A percentile compares a stretch with the other conserved stretches of the same genome.
These are phyloP conservation scores for Bombus haemorrhoidalis DNA, from an alignment of 1,140 invertebrate genomes.

Conservation along the genomic window DNA sequence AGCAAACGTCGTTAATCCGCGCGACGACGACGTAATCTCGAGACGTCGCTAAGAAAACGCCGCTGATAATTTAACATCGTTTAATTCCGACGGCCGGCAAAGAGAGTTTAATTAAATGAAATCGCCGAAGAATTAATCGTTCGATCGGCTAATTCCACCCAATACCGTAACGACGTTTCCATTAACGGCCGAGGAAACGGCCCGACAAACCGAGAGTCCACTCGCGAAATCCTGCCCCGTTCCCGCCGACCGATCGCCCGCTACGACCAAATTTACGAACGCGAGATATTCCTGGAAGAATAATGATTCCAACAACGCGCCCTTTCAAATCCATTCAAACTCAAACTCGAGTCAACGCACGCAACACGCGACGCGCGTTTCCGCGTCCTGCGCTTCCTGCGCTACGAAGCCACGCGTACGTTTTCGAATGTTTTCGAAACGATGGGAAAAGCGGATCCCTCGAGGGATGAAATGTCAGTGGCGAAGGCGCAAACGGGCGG, in stretches of 20 bases:
- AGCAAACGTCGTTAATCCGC: conserved; percentile 27
- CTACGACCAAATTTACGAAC: conserved; percentile 68
- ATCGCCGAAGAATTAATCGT: conserved; percentile 57
- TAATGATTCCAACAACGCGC: conserved; percentile 79
- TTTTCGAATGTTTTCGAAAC: no score
- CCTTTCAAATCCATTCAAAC: no score
- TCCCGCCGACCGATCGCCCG: background rate
- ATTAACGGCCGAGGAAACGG: conserved; percentile 4
- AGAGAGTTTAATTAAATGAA: conserved; percentile 56
- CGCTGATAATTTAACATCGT: conserved; percentile 46
- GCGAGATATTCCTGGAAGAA: conserved; percentile 77
- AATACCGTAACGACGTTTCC: conserved; percentile 48
- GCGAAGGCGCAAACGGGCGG: no score
- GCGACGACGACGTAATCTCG: conserved; percentile 31
- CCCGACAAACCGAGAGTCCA: no score
- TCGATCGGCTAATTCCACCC: conserved; percentile 40
- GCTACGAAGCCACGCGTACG: no score
- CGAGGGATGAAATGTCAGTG: no score
- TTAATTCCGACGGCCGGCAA: conserved; percentile 29
- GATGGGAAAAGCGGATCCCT: no score
- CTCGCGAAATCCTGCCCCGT: no score
- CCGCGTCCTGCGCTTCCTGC: no score
- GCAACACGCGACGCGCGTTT: no score
- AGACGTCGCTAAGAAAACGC: conserved; percentile 18
- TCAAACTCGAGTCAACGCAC: no score